These are phyloP conservation scores for Mesorhabditis spiculigera DNA, from an alignment of 2,888 invertebrate genomes.

Conservation along the genomic window DNA sequence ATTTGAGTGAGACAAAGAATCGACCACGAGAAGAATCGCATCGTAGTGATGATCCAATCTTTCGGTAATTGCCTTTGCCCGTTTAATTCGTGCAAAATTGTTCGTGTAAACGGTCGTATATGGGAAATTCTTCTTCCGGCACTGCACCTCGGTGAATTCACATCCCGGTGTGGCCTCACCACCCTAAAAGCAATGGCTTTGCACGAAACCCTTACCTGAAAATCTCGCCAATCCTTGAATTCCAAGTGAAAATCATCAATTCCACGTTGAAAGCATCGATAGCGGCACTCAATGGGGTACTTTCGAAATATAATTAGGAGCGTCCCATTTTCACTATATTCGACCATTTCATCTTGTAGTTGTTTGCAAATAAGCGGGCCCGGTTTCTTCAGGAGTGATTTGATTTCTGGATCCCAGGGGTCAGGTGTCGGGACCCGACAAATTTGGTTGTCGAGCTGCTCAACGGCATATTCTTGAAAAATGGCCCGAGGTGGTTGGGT, in stretches of 20 bases:
- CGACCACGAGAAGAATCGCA: constrained; percentile 60
- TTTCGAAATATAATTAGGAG: no score
- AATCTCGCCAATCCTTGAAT: no score
- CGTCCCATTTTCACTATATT: constrained; percentile 21
- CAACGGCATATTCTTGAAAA: neutral
- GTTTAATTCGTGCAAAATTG: constrained; percentile 9
- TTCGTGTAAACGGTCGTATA: constrained; percentile 39
- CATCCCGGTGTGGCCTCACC: neutral
- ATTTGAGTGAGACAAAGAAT: constrained; percentile 60
- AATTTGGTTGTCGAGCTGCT: neutral
- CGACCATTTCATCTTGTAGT: constrained; percentile 45
- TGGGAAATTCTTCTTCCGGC: constrained; percentile 26
- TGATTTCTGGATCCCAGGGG: constrained; percentile 50
- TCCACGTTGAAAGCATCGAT: no score
- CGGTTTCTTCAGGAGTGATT: constrained; percentile 27
- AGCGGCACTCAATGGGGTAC: no score
- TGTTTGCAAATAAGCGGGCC: constrained; percentile 29
- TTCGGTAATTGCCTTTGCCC: no score
- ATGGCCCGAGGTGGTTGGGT: neutral
- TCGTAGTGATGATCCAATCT: neutral
- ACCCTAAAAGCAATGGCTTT: no score
- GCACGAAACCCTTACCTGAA: no score
- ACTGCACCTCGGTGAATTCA: constrained; percentile 46
- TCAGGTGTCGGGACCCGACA: constrained; percentile 40
- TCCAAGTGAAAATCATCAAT: no score